Evolutionary conservation across 2,888 invertebrate species (phyloP), one percentile per base, ranked within the genome.

Genomic region (Homarus gammarus): DNA sequence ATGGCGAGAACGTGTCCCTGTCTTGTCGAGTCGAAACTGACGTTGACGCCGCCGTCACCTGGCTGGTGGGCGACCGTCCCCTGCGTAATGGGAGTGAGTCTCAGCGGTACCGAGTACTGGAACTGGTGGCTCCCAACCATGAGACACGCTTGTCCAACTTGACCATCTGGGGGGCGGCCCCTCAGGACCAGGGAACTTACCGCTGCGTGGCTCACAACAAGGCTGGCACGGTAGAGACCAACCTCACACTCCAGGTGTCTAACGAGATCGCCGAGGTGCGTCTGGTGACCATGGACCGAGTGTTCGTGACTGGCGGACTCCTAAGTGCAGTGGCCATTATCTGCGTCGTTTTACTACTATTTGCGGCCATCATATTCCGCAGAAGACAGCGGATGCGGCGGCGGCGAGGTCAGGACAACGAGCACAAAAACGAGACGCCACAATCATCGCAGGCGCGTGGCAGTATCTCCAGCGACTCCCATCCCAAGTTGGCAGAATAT

Each of bases 181-280:
- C 96, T 93, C 95, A 96, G 81, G 97, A 97, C 93, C 96, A 97
- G 2, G 98, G 98, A 2, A 96, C 97, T 92, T 98, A 98, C 94
- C 96, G 96, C 87, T 98, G 98, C 94, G 95, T 95, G 93, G 97
- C 97, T 0, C 95, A 95, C 93, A 97, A 97, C 94, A 93, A 95
- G 0, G 98, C 97, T 0, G 98, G 98, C 0, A 95, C 95, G 1
- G 96, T 96, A 91, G 97, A 97, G 93, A 95, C 95, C 75, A 97
- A 97, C 93, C 94, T 97, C 22, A 96, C 96, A 22, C 93, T 98
- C 87, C 94, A 95, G 10, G 94, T 95, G 38, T 90, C 92, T 12
- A 75, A 92, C 40, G 87, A 87, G 79, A 83, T 89, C 15, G 90
- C 86, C 12, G 91, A 90, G 51, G 89, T 87, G 22, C 88, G 90